Evolutionary conservation across 2,888 invertebrate species (phyloP).

Genomic region (Dyspetes luteomarginatus): DNA sequence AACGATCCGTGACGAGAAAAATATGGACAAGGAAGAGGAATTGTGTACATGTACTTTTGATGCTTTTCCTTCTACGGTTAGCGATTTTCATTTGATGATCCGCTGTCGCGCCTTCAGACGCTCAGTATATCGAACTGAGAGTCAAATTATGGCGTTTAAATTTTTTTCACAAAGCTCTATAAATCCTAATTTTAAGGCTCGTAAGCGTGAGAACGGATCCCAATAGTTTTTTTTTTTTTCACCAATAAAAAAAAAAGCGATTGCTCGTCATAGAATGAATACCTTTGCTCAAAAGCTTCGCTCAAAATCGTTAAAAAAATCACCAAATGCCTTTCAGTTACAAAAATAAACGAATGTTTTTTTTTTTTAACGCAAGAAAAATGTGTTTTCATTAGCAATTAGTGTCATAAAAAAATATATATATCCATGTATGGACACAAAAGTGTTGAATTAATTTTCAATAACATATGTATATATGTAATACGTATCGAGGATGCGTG

Average conservation of each 20-base stretch:
- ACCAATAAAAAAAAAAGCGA: conserved; percentile 7
- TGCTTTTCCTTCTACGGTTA: conserved; percentile 38
- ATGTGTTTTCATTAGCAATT: not conserved
- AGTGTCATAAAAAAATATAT: conserved; percentile 48
- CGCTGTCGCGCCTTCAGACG: conserved; percentile 26
- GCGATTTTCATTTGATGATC: conserved; percentile 14
- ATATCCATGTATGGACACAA: conserved; percentile 40
- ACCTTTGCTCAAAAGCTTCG: conserved; percentile 41
- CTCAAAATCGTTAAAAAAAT: conserved; percentile 33
- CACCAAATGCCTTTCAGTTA: conserved; percentile 49
- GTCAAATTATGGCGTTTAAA: not conserved
- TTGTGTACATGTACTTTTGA: conserved; percentile 44
- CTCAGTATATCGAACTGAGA: not conserved
- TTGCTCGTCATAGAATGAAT: not conserved
- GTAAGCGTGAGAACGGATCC: conserved; percentile 35
- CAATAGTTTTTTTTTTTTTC: not conserved
- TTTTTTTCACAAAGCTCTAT: too few relatives aligned
- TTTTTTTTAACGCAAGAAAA: too few relatives aligned
- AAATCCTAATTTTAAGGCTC: not conserved
- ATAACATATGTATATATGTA: conserved; percentile 45
- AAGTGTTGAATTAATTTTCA: not conserved
- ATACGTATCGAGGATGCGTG: conserved; percentile 30
- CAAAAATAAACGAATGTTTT: too few relatives aligned
- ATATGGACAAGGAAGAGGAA: conserved; percentile 34
- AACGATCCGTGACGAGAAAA: too few relatives aligned